Base-by-base conservation (phyloP, 1,140 invertebrate genomes). In the Teleopsis dalmanni region DNA sequence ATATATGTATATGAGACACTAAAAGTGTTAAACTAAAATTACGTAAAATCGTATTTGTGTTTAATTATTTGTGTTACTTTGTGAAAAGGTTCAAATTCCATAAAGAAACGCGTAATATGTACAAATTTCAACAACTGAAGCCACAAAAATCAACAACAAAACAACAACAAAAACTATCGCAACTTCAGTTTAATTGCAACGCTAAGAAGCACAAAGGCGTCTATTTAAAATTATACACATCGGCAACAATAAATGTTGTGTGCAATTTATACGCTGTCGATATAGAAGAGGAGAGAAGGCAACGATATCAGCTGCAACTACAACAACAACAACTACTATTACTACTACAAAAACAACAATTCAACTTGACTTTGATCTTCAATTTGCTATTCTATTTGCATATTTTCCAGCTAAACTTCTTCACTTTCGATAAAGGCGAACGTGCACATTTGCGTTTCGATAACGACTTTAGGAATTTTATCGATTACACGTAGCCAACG, bases 401-500 rank as follows among this genome's bases (percentile, higher is more conserved):
- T n/a, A n/a, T n/a, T n/a, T n/a, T n/a, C n/a, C n/a, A n/a, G n/a
- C n/a, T n/a, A n/a, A n/a, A n/a, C n/a, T n/a, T n/a, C n/a, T n/a
- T n/a, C 22, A 46, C 27, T 36, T 35, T 31, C 44, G 29, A 29
- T 22, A 35, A 23, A 33, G n/a, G 13, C 44, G 21, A 29, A 35
- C 44, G 44, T 46, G 44, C 31, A 1, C 44, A 36, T 23, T 22
- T 14, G 34, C 21, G 25, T 27, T 34, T 46, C 44, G 23, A 11
- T 13, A 35, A 23, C 18, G 42, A 44, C 19, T 14, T 22, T 21
- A 22, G 23, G 33, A 34, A 35, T 46, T 36, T 36, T 46, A 46
- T 35, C 44, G 44, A 46, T 46, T 23, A 46, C 21, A 46, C 44
- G 35, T 35, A 46, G 33, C 41, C 10, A 43, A 42, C 16, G 3